These are phyloP conservation scores for Microchrysa polita DNA, from an alignment of 2,888 invertebrate species.

Conservation along the genomic window DNA sequence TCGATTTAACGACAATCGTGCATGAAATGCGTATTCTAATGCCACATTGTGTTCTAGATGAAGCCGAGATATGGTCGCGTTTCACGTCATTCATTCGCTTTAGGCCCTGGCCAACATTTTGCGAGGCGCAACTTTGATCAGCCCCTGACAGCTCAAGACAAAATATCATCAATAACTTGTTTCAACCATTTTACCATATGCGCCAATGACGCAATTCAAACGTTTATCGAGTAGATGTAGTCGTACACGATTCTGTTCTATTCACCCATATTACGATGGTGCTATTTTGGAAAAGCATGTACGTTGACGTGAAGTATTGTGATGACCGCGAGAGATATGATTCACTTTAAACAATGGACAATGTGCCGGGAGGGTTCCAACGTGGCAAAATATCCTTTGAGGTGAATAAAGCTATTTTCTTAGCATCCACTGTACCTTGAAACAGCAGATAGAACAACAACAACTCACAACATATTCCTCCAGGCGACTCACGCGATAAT, in stretches of 20 bases:
- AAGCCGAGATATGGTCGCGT: not conserved
- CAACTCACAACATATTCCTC: no score
- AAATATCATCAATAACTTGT: not conserved
- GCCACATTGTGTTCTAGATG: not conserved
- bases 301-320: not conserved
- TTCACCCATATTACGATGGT: not conserved
- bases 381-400: no score
- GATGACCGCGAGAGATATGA: no score
- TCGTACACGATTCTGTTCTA: not conserved
- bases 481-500: no score
- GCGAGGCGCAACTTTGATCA: slow-evolving; percentile 3
- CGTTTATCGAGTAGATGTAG: not conserved
- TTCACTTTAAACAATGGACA: no score
- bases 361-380: no score
- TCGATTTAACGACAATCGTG: not conserved
- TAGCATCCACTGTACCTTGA: no score
- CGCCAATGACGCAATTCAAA: not conserved
- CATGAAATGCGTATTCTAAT: not conserved
- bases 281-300: not conserved
- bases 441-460: no score
- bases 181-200: not conserved
- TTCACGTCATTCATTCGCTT: slow-evolving; percentile 4
- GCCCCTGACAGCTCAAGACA: not conserved
- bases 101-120: not conserved
- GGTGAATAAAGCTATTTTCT: no score